Evolutionary conservation across 2,113 vertebrate genomes (phyloP).

Genomic region (Epinephelus moara): DNA sequence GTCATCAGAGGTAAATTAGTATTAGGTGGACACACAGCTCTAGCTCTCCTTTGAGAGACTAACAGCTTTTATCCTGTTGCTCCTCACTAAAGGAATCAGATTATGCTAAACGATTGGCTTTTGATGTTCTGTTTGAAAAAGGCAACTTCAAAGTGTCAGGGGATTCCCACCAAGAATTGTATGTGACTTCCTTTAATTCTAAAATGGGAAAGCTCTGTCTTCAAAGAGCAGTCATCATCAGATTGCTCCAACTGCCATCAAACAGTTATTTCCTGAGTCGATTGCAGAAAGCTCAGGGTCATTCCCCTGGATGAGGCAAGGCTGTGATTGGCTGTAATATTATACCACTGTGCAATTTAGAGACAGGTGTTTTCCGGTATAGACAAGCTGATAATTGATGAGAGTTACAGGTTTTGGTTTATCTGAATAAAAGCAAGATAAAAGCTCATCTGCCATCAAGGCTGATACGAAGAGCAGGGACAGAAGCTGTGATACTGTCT

Average conservation of each 20-base stretch:
- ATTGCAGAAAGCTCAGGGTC: conserved; percentile 73
- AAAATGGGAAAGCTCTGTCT: conserved; percentile 88
- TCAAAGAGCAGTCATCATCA: conserved; percentile 85
- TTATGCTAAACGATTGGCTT: conserved; percentile 68
- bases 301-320: conserved; percentile 72
- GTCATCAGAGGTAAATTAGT: conserved; percentile 9
- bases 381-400: neutral
- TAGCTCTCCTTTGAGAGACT: conserved; percentile 27
- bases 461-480: neutral
- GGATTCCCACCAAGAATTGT: conserved; percentile 85
- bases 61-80: conserved; percentile 43
- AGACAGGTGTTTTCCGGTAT: neutral
- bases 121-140: conserved; percentile 62
- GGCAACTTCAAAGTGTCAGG: conserved; percentile 75
- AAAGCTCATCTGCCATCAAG: neutral
- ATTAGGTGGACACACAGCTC: conserved; percentile 15
- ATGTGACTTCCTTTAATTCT: conserved; percentile 82
- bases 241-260: conserved; percentile 81
- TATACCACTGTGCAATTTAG: neutral
- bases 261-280: conserved; percentile 84
- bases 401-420: neutral
- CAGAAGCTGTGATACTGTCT: neutral
- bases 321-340: neutral
- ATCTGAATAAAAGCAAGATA: neutral
- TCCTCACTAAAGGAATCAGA: conserved; percentile 51